Base-by-base conservation (phyloP, 1,140 invertebrate genomes). In the Trachelipus rathkii region DNA sequence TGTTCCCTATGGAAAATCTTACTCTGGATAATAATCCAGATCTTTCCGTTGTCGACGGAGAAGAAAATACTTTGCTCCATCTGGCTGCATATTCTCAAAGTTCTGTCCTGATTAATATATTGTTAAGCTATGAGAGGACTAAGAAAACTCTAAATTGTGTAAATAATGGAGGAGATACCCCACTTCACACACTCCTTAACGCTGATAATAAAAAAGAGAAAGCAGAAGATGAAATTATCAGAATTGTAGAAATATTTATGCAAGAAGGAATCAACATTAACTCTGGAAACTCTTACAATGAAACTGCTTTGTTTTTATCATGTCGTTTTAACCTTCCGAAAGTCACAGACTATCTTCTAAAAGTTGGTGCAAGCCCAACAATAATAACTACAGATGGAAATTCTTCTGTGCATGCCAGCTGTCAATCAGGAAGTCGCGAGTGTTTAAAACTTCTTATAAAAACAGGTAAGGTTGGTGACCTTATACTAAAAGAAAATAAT, bases 391-490 rank as follows among this genome's bases (percentile, higher is more conserved):
- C 46, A 10, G n/a, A 44, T 0, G 75, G 75, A 0, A 75, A 76
- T 46, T 74, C 71, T 11, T 24, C 77, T 8, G 44, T 80, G 24
- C 79, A 80, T 71, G 79, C 74, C 7, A 76, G 74, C 19, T 80
- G 79, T 33, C 53, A 69, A 11, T 24, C 50, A 5, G 77, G 77
- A 15, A 73, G 74, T 44, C 15, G 50, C 8, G 43, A 74, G 33
- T 76, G 77, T 50, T 74, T 80, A 0, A 43, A 46, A 15, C 74
- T 53, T 53, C 45, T 80, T 13, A 46, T 80, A 10, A 72, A 76
- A n/a, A 76, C 79, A 0, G 66, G 53, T 10, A 43, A 13, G 5
- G 60, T 78, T 13, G n/a, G 76, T 11, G 0, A 70, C 10, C 44
- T 74, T 44, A 72, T 80, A 0, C 73, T 70, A 13, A 11, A 5